Percentiles rank a stretch among this genome's conserved stretches.
Evolutionary conservation across 2,797 vertebrate species (phyloP).

Genomic region (Dendrocincla tyrannina): DNA sequence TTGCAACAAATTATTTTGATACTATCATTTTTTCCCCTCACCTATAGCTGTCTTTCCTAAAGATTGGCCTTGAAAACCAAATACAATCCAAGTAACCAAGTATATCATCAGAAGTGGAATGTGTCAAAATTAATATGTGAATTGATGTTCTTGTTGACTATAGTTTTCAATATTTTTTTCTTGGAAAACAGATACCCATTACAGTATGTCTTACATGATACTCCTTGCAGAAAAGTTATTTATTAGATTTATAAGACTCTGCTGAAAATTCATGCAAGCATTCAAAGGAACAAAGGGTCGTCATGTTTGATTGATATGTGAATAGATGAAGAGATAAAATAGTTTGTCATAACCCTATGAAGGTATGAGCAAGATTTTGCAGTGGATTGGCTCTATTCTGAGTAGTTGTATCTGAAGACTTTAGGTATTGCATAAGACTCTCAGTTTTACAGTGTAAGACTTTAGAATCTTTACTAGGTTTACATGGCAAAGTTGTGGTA

Average conservation of each 20-base stretch:
- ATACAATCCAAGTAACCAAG: background rate
- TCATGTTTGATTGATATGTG: background rate
- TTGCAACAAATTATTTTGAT: background rate
- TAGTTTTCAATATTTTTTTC: background rate
- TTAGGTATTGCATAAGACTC: background rate
- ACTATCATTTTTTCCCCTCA: background rate
- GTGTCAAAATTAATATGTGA: constrained; percentile 29
- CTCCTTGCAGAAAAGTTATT: background rate
- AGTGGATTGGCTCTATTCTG: background rate
- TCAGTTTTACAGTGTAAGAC: background rate
- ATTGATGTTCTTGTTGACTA: constrained; percentile 10
- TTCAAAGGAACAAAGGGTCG: background rate
- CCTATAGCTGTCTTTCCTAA: background rate
- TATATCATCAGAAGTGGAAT: background rate
- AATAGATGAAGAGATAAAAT: background rate
- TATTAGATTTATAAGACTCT: background rate
- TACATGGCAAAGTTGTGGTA: background rate
- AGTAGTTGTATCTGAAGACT: background rate
- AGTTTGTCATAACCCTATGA: background rate
- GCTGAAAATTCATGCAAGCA: background rate
- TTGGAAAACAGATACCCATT: background rate
- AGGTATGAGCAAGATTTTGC: background rate
- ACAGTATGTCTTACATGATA: background rate
- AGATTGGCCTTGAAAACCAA: constrained; percentile 25
- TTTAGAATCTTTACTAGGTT: background rate